Percentiles rank a stretch among this genome's conserved stretches.
Evolutionary conservation across 1,140 invertebrate species (phyloP).

Genomic region (Hycleus phaleratus): DNA sequence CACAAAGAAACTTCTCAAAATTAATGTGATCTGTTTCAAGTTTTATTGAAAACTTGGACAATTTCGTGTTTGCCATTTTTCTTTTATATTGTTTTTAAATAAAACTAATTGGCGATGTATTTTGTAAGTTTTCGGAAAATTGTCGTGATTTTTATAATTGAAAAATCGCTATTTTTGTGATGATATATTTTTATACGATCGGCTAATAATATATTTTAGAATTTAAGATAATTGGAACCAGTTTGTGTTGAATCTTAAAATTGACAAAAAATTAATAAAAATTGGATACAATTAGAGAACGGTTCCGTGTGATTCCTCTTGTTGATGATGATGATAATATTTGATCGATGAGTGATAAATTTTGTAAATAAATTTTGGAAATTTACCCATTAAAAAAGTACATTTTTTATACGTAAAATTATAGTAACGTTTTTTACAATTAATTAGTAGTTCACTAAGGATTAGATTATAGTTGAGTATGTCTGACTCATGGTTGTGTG

Average conservation of each 20-base stretch:
- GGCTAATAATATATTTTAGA: slow-evolving; percentile 12
- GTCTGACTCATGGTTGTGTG: slow-evolving; percentile 29
- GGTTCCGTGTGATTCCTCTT: slow-evolving; percentile 26
- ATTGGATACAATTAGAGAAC: background rate
- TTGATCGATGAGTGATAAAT: slow-evolving; percentile 26
- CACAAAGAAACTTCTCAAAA: background rate
- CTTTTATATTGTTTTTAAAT: too few relatives aligned
- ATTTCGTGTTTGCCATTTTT: too few relatives aligned
- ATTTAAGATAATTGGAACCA: slow-evolving; percentile 6
- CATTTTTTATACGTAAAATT: slow-evolving; percentile 25
- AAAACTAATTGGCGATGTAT: slow-evolving; percentile 9
- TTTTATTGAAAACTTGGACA: background rate
- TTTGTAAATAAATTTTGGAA: slow-evolving; percentile 21
- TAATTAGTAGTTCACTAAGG: slow-evolving; percentile 13
- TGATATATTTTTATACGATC: slow-evolving; percentile 36
- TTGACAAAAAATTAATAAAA: background rate
- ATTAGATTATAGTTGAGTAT: slow-evolving; percentile 15
- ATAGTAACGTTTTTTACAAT: slow-evolving; percentile 27
- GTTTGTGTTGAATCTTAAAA: background rate
- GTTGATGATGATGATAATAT: too few relatives aligned
- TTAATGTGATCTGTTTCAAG: background rate
- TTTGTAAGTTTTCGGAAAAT: slow-evolving; percentile 1
- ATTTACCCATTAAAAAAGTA: slow-evolving; percentile 16
- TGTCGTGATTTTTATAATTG: slow-evolving; percentile 5
- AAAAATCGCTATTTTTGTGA: slow-evolving; percentile 31